Evolutionary conservation across 1,140 invertebrate genomes (phyloP), one percentile per base, ranked within the genome.

Genomic region (Drosophila baimaii): DNA sequence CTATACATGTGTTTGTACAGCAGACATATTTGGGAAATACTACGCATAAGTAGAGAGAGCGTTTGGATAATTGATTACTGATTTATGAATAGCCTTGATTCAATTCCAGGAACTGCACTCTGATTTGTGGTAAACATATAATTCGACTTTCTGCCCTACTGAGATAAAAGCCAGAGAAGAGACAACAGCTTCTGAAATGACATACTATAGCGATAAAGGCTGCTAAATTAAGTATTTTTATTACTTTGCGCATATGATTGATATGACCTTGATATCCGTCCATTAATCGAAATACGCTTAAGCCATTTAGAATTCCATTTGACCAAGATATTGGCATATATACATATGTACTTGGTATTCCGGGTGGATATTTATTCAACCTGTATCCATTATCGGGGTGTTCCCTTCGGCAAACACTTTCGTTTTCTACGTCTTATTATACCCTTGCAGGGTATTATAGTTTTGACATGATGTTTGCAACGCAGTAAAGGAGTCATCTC

Each of bases 201-300:
- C 17, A n/a, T 9, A n/a, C 23, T 19, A 57, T 13, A 41, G 23
- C 10, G 2, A 10, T 10, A 29, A 13, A 29, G 4, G 9, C n/a
- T 39, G 12, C 51, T 35, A n/a, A 35, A 55, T 33, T 6, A 41
- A 12, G 3, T n/a, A 46, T 29, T 47, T 46, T 21, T 37, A 35
- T 35, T 17, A n/a, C 15, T 17, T 49, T 21, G 33, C 6, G n/a
- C 25, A 5, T 41, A 5, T 68, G 41, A 69, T 69, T 52, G 15
- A 49, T 35, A 66, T 27, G 35, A 69, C 61, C 65, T 69, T 69
- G 61, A 12, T 33, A 23, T 31, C n/a, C n/a, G 23, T 41, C 4
- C 37, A 8, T 15, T 63, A 47, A 41, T 61, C 35, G 19, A 37
- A 15, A 6, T 15, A 13, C 13, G 12, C 17, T 62, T 55, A 29